Base-by-base conservation (phyloP, 2,888 invertebrate species). In the Exephanes ischioxanthus region DNA sequence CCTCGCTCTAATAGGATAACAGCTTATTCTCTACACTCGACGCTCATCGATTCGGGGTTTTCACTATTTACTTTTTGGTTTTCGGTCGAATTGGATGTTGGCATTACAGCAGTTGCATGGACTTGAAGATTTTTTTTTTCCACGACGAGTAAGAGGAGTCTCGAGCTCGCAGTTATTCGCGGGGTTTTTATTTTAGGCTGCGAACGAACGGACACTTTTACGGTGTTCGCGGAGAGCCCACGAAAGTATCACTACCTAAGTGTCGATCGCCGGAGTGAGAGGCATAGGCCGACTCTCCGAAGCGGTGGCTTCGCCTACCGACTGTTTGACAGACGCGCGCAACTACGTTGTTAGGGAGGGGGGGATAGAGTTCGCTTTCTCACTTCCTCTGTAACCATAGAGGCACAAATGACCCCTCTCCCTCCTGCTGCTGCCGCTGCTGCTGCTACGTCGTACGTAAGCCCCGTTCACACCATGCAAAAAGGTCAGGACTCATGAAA, bases 291-390 rank as follows among this genome's bases (percentile, higher is more conserved):
- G 70, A 72, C 55, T 33, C 55, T 26, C 26, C 22, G 53, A 26
- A 7, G 45, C 19, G 68, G 11, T 22, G 22, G 26, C 16, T 51
- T 51, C 33, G 71, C 6, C 5, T 19, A 26, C 22, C 61, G 45
- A 63, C 63, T 51, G 72, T 55, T 78, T 55, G 51, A 70, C 58
- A 83, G 77, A 71, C 72, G 77, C 82, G 82, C 71, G 77, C 77
- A 66, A 48, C 61, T 41, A 11, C 58, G 58, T 14, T 22, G 58
- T 14, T 26, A 26, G 11, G 58, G 7, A 4, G 58, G 9, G 26
- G 58, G 58, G 41, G 58, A 22, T 14, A 22, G 11, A 3, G 26
- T 16, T 30, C n/a, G 33, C 79, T 22, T n/a, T 9, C 26, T 30
- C 53, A 45, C 67, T 48, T 14, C 37, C 70, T 63, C 22, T 48